Base-by-base conservation (phyloP, 2,797 vertebrate species). In the Acipenser ruthenus region DNA sequence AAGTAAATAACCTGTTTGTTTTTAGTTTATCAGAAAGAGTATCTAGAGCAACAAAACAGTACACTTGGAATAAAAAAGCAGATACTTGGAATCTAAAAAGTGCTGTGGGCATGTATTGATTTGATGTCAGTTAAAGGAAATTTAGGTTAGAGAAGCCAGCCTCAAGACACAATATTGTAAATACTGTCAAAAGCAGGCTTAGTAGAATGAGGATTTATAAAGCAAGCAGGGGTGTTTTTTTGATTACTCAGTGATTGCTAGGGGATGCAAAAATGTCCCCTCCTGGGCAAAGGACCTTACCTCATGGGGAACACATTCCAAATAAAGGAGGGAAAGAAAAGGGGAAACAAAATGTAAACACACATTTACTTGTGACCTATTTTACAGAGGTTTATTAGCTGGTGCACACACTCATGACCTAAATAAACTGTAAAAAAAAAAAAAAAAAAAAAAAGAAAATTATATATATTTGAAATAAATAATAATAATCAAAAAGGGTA, bases 281-380 rank as follows among this genome's bases (percentile, higher is more conserved):
- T 83, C 79, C 82, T 77, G 80, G 70, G 78, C 83, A 79, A 80
- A 85, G 79, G 74, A 74, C 86, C 90, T 92, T 91, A 90, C 88
- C 88, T 92, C 89, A 87, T 82, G 86, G 83, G 86, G 84, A 88
- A 89, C 79, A 89, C 55, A 88, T 87, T 87, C 87, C 87, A 89
- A 84, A 89, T 84, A 89, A 85, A 86, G 83, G 79, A 79, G 81
- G 86, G 78, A 87, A 86, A 82, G 78, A 80, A 86, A 87, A 86
- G 80, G 72, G 73, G 15, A 78, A 73, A 71, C 58, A 84, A 84
- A 86, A 84, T 75, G 80, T 86, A 80, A 86, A 83, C 80, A 82
- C 75, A 67, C 4, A 11, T 9, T 13, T 15, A 68, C 48, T 48
- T 49, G 50, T 37, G 37, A 37, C 37, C 37, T 37, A 37, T 37